These are phyloP conservation scores for Alces alces DNA, from an alignment of 2,113 vertebrate species.

Conservation along the genomic window DNA sequence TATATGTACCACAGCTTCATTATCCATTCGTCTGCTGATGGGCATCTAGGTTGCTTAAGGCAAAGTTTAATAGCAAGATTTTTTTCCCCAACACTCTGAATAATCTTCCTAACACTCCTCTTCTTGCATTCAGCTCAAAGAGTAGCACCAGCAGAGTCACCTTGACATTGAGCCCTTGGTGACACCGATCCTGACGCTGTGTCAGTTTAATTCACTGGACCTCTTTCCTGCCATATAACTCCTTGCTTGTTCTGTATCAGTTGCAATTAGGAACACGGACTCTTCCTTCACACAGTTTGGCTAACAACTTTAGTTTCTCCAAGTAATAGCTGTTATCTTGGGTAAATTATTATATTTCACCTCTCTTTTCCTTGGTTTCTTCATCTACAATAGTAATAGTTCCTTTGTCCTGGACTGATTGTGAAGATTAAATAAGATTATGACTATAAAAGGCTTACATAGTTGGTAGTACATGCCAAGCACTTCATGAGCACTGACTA, in stretches of 20 bases:
- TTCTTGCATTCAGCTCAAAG: not conserved
- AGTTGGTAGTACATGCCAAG: not conserved
- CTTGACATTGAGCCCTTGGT: not conserved
- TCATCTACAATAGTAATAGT: too few relatives aligned
- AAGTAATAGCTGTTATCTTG: not conserved
- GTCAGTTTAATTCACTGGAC: not conserved
- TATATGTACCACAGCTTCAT: too few relatives aligned
- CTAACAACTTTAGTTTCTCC: not conserved
- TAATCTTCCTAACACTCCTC: not conserved
- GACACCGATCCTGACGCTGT: accelerated
- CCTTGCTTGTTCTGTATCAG: not conserved
- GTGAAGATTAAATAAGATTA: not conserved
- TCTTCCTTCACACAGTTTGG: not conserved
- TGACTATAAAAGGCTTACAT: not conserved
- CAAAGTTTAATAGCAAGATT: not conserved
- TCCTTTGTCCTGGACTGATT: not conserved
- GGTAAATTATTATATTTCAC: not conserved
- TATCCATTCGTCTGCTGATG: too few relatives aligned
- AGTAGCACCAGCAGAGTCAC: accelerated
- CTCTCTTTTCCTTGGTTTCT: not conserved
- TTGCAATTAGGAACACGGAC: not conserved
- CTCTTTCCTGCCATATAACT: too few relatives aligned
- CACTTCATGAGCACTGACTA: not conserved
- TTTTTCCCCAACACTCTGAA: not conserved
- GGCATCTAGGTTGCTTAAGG: not conserved